A percentile compares a stretch with the other conserved stretches of the same genome.
Evolutionary conservation across 2,797 vertebrate genomes (phyloP).

Genomic region (Heliangelus exortis): DNA sequence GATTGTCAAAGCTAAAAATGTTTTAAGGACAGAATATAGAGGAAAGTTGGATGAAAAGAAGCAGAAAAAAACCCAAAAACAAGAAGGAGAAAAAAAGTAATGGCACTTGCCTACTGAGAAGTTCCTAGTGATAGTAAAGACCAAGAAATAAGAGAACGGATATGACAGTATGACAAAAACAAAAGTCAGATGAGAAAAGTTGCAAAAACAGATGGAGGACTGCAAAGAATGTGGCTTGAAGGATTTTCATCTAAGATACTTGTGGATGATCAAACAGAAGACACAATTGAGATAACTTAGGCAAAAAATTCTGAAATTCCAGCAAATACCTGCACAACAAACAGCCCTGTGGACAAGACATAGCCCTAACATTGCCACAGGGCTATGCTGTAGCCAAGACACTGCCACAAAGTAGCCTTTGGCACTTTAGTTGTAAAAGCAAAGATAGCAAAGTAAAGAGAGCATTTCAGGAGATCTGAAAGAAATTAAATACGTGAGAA

Average conservation of each 20-base stretch:
- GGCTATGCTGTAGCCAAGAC: too few species aligned
- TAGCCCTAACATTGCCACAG: neutral
- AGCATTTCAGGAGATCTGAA: neutral
- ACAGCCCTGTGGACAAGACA: accelerated
- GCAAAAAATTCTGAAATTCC: neutral
- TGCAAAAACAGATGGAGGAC: neutral
- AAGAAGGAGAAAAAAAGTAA: neutral
- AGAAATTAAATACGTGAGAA: neutral
- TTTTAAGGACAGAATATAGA: neutral
- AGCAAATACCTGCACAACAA: neutral
- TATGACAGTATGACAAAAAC: neutral
- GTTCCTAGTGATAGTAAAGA: neutral
- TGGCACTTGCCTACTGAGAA: neutral
- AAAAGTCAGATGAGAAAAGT: neutral
- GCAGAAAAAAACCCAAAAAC: neutral
- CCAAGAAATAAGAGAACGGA: neutral
- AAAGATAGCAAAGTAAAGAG: neutral
- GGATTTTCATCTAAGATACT: neutral
- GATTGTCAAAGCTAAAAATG: neutral
- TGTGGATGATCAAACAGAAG: neutral
- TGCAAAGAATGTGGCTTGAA: neutral
- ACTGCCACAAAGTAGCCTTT: neutral
- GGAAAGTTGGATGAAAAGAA: neutral
- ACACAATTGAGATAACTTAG: neutral
- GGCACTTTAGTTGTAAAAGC: neutral